These are phyloP conservation scores for Colostygia pectinataria DNA, from an alignment of 2,888 invertebrate species.

Conservation along the genomic window DNA sequence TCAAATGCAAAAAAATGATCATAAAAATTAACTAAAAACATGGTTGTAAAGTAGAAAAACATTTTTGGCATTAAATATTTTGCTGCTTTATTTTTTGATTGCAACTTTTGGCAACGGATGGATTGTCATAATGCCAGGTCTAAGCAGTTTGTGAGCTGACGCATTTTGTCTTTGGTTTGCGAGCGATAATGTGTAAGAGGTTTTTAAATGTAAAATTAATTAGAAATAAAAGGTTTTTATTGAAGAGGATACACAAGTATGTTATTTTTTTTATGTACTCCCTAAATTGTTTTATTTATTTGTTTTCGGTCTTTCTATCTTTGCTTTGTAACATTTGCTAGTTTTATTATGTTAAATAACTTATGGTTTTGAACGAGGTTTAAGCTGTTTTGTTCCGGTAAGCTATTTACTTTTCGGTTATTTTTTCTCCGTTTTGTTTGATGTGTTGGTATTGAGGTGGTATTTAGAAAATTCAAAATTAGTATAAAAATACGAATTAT, in stretches of 20 bases:
- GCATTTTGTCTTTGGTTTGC: conserved; percentile 77
- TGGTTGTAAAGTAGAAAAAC: conserved; percentile 40
- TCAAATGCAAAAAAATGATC: conserved; percentile 26
- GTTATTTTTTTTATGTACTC: conserved; percentile 47
- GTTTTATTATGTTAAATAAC: conserved; percentile 43
- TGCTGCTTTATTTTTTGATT: conserved; percentile 76
- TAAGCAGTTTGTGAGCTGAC: conserved; percentile 50
- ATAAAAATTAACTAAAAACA: conserved; percentile 36
- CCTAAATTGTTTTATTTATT: conserved; percentile 40
- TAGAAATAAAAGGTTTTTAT: conserved; percentile 32
- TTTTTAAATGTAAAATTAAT: conserved; percentile 23
- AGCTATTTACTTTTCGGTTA: conserved; percentile 42
- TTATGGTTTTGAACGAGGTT: conserved; percentile 40
- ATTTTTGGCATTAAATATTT: conserved; percentile 66
- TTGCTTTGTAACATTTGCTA: conserved; percentile 66
- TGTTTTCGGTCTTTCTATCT: conserved; percentile 40
- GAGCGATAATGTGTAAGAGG: conserved; percentile 49
- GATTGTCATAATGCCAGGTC: conserved; percentile 29
- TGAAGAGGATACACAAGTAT: conserved; percentile 76
- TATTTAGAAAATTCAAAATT: background rate
- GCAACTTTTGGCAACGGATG: conserved; percentile 40
- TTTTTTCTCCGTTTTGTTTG: conserved; percentile 21
- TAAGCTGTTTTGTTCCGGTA: conserved; percentile 44
- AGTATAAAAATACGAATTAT: too few relatives aligned
- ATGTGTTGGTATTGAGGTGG: conserved; percentile 42